Conservation (phyloP, 2,888 invertebrate genomes). For the Encarsia formosa region DNA sequence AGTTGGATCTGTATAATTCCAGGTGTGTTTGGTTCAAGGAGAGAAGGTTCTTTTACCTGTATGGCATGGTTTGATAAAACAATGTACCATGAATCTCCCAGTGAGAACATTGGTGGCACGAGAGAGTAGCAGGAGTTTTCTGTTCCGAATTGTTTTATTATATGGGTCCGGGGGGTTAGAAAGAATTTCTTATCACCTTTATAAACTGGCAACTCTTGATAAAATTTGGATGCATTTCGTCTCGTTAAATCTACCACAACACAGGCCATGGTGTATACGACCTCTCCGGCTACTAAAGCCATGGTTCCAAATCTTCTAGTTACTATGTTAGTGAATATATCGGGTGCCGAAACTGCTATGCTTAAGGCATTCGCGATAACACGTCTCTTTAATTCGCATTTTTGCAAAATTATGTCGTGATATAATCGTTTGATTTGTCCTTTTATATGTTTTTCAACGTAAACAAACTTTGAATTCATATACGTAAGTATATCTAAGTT, state of each 20-base stretch:
- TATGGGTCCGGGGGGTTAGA: neutral
- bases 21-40: neutral
- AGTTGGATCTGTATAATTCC: neutral
- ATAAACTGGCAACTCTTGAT: neutral
- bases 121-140: neutral
- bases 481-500: conserved; percentile 27
- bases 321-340: neutral
- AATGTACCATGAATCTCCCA: neutral
- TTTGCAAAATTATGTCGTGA: conserved; percentile 28
- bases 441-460: conserved; percentile 32
- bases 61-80: neutral
- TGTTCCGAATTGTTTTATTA: neutral
- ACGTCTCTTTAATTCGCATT: conserved; percentile 33
- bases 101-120: neutral
- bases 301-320: too few species aligned
- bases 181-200: neutral
- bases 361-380: conserved; percentile 32
- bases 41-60: neutral
- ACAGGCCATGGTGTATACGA: neutral
- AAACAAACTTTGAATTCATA: conserved; percentile 35
- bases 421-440: conserved; percentile 27
- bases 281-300: neutral
- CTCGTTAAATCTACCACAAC: neutral
- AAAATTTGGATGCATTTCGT: neutral
- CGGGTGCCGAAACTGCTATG: conserved; percentile 13